Evolutionary conservation across 2,797 vertebrate species (phyloP).

Genomic region (Halcyon chelicuti): DNA sequence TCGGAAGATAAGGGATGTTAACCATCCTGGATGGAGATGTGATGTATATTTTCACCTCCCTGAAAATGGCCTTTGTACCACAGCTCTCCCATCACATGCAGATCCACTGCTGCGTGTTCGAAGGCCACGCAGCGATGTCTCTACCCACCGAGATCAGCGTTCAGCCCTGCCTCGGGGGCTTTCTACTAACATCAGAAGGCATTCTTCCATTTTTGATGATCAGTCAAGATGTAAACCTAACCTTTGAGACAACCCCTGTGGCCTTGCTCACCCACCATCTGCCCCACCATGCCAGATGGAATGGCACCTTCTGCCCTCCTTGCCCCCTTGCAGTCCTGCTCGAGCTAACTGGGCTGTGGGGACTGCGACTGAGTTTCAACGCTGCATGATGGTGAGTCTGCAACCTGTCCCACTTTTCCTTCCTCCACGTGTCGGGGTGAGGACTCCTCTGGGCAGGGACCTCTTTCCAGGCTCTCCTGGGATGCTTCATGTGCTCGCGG

Average conservation of each 20-base stretch:
- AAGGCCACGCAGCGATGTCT: fast-evolving
- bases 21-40: neutral
- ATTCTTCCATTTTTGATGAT: neutral
- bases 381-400: neutral
- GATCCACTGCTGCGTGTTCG: neutral
- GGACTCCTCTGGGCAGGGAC: neutral
- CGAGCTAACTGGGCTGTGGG: neutral
- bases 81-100: neutral
- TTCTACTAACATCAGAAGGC: neutral
- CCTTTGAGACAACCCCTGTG: neutral
- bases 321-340: fast-evolving
- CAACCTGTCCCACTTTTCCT: neutral
- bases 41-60: neutral
- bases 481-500: fast-evolving
- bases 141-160: neutral
- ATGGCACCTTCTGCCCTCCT: neutral
- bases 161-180: neutral
- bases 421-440: fast-evolving
- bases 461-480: neutral
- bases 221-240: neutral
- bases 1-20: neutral
- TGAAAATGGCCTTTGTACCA: neutral
- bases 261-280: neutral
- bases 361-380: neutral
- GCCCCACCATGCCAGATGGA: too few relatives aligned